These are phyloP conservation scores for Cyanistes caeruleus DNA, from an alignment of 2,113 vertebrate species.

Conservation along the genomic window DNA sequence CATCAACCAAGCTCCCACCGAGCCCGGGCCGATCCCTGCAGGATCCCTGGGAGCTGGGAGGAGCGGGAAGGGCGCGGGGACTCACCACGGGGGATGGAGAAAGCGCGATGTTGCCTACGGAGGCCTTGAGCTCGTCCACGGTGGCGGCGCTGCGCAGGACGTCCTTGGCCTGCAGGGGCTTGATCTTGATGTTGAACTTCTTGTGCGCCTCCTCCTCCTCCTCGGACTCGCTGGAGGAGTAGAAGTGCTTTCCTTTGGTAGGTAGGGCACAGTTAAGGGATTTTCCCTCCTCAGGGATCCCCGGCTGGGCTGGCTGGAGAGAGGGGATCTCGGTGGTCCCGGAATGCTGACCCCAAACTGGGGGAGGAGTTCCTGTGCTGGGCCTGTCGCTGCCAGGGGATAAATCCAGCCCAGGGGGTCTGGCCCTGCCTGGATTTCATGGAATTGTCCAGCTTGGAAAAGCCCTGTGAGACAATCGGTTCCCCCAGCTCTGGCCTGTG, in stretches of 20 bases:
- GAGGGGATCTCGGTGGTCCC: rapidly evolving
- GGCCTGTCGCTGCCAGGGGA: no score
- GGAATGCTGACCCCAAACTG: rapidly evolving
- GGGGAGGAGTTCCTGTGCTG: rapidly evolving
- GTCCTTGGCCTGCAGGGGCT: constrained; percentile 88
- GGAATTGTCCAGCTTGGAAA: neutral
- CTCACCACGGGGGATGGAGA: constrained; percentile 95
- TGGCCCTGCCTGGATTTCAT: rapidly evolving
- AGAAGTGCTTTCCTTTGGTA: constrained; percentile 92
- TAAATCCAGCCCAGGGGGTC: rapidly evolving
- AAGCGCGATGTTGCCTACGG: constrained; percentile 90
- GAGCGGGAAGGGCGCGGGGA: neutral
- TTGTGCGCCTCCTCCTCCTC: constrained; percentile 93
- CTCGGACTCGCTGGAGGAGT: constrained; percentile 96
- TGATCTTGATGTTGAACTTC: constrained; percentile 97
- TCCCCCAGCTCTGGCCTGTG: rapidly evolving
- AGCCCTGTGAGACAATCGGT: rapidly evolving
- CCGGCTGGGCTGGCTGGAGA: neutral
- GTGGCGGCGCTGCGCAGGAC: constrained; percentile 84
- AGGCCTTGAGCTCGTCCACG: constrained; percentile 92
- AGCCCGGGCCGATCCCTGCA: rapidly evolving
- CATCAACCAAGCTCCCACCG: rapidly evolving
- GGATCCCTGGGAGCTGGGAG: rapidly evolving
- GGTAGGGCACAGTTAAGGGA: constrained; percentile 86
- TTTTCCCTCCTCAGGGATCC: rapidly evolving